These are phyloP conservation scores for Perccottus glenii DNA, from an alignment of 2,113 vertebrate genomes.

Conservation along the genomic window DNA sequence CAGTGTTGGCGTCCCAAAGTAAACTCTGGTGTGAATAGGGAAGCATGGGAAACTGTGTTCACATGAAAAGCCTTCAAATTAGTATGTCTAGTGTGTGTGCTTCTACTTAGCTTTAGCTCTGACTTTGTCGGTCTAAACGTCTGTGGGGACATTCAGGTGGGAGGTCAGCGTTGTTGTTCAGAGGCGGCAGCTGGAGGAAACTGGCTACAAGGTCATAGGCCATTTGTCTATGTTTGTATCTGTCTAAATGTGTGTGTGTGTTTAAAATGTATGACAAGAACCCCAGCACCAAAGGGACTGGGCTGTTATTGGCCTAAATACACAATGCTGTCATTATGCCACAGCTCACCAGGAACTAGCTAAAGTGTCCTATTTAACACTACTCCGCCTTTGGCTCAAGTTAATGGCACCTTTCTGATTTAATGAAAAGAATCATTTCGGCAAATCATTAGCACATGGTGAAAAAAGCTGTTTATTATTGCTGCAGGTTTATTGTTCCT, in stretches of 20 bases:
- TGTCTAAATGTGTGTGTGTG: conserved; percentile 21
- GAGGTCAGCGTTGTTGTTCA: conserved; percentile 44
- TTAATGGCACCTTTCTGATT: conserved; percentile 2
- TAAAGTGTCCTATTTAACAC: conserved; percentile 12
- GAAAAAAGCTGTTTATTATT: conserved; percentile 1
- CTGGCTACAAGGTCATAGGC: conserved; percentile 40
- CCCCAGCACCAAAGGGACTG: conserved; percentile 3
- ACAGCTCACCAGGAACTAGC: neutral
- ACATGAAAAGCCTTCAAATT: conserved; percentile 18
- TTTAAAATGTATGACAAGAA: conserved; percentile 39
- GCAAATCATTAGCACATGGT: neutral
- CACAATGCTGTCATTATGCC: conserved; percentile 36
- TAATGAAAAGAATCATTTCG: neutral
- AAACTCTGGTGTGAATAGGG: conserved; percentile 17
- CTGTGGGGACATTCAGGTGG: conserved; percentile 17
- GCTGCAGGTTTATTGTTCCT: neutral
- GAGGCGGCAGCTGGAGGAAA: conserved; percentile 40
- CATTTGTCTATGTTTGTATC: conserved; percentile 19
- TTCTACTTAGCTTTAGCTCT: conserved; percentile 1
- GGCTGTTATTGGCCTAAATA: conserved; percentile 28
- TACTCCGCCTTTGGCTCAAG: conserved; percentile 19
- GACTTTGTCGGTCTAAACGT: conserved; percentile 7
- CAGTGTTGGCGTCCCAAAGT: conserved; percentile 20
- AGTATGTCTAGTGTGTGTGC: conserved; percentile 10
- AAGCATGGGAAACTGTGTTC: conserved; percentile 15